Evolutionary conservation across 2,888 invertebrate genomes (phyloP), one percentile per base, ranked within the genome.

Genomic region (Hemithea aestivaria): DNA sequence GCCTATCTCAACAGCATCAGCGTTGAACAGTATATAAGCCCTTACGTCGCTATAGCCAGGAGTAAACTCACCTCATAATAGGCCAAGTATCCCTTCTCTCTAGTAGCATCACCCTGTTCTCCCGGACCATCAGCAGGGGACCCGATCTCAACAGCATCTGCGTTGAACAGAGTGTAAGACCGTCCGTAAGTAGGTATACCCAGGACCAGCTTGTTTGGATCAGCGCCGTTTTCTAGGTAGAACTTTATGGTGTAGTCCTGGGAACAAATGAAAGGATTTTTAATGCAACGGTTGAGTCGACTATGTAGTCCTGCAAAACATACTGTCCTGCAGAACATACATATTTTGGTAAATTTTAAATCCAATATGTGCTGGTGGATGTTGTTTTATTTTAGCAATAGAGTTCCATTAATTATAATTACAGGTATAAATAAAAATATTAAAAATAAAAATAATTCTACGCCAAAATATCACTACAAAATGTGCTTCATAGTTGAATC

Each of bases 131-230:
- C 96, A 0, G 96, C 93, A 0, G 96, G 95, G 0, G 96, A 90
- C 0, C 96, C 96, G n/a, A 96, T 89, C 40, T 94, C 94, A 2
- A 91, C 92, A 0, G 94, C 94, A 12, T 95, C 95, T 27, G 93
- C 91, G 73, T 96, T 96, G 66, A 94, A 93, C 35, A 97, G 85
- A 0, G 96, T 96, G 75, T 95, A 97, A 0, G 96, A 95, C 27
- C 97, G 89, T 1, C 97, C 96, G 60, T 96, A 96, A 0, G 96
- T 95, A 0, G 96, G 96, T 36, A 96, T 95, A 12, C 96, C 96
- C 2, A 96, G 76, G 1, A 96, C 92, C 7, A 96, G 72, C 81
- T 96, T 96, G 51, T 92, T 90, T 0, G 91, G 85, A 43, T 94
- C 92, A 0, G 95, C 95, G 1, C 96, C 96, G 54, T 90, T 90